Evolutionary conservation across 1,140 invertebrate genomes (phyloP).

Genomic region (Trichonephila clavata): DNA sequence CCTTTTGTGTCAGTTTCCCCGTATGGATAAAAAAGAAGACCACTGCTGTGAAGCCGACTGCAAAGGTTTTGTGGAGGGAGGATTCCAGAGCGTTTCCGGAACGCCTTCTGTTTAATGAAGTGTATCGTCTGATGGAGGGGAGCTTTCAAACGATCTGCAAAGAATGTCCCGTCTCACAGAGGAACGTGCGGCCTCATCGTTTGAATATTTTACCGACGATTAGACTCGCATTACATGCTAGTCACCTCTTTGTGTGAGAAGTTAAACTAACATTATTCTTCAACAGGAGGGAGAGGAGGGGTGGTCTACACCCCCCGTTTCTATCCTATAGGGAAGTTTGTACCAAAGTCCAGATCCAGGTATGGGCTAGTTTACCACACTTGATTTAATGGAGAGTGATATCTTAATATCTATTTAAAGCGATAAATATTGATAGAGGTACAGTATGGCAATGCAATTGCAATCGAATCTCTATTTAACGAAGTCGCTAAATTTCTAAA

Average conservation of each 20-base stretch:
- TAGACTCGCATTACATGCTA: constrained; percentile 66
- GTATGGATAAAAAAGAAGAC: constrained; percentile 11
- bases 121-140: constrained; percentile 57
- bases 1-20: constrained; percentile 46
- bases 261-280: constrained; percentile 73
- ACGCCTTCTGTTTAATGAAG: constrained; percentile 75
- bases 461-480: no score
- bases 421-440: no score
- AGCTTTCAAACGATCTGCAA: constrained; percentile 51
- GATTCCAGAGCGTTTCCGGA: constrained; percentile 62
- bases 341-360: no score
- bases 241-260: constrained; percentile 59
- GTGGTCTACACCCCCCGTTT: background rate
- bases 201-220: constrained; percentile 75
- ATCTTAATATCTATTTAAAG: no score
- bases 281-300: background rate
- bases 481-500: no score
- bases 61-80: background rate
- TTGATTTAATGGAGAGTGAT: no score
- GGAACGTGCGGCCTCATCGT: constrained; percentile 60
- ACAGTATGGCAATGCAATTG: no score
- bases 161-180: constrained; percentile 61
- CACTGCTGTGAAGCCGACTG: background rate
- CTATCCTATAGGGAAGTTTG: background rate
- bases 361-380: no score